Base-by-base conservation (phyloP, 30 jellyfish, hydroid and myxozoan species). In the Catostylus mosaicus region DNA sequence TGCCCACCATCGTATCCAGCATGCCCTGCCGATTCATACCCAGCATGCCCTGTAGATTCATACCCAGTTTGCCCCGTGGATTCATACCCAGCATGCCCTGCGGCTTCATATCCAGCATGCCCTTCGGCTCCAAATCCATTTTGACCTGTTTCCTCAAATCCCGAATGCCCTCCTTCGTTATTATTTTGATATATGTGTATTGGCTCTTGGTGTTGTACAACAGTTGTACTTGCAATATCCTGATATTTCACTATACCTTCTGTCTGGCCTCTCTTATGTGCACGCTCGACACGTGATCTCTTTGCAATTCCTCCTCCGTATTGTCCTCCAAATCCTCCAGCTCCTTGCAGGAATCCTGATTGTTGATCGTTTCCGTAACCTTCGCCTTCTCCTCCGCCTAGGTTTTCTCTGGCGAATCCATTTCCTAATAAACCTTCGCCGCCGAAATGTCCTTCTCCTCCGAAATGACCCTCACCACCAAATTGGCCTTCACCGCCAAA, bases 171-270 rank as follows among this genome's bases (percentile, higher is more conserved):
- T 3, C 5, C 4, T 4, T 18, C 62, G 23, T n/a, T 8, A 66
- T 26, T 57, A 14, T 27, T 33, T 18, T 81, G 84, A 67, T 30
- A 67, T 43, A 81, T 36, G 18, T 81, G 62, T 9, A 48, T 57
- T 0, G 67, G 84, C 12, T 66, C 69, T 40, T 59, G 84, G 74
- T 34, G 69, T 56, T 19, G 51, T 5, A 65, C 50, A 30, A 37
- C 59, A 0, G 52, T 57, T 1, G 76, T 31, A 10, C 91, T 84
- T 19, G 37, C 48, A 37, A 81, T 81, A 20, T 66, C 84, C 56
- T 81, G 91, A 31, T 81, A 67, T 40, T 81, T 81, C 24, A 64
- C 91, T 67, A 77, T 81, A 67, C 91, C 91, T 81, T 36, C 80
- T 24, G 45, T n/a, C 18, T 46, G 26, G 83, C 56, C 71, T 67